These are phyloP conservation scores for Chaetodon auriga DNA, from an alignment of 2,113 vertebrate species.

Conservation along the genomic window DNA sequence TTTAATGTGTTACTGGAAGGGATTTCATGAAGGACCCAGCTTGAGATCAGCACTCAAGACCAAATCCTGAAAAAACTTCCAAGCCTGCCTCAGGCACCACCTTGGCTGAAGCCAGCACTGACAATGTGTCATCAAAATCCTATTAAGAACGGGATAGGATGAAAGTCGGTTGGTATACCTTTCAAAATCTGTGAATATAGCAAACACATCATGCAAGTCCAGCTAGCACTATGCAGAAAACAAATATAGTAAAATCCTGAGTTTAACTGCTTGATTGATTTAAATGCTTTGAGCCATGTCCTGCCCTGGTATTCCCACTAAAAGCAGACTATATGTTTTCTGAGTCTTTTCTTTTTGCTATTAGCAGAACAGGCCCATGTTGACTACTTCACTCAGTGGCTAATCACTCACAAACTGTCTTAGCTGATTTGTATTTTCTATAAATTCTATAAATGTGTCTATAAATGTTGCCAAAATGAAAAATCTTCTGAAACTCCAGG, in stretches of 20 bases:
- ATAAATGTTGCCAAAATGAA: background rate
- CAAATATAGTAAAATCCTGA: background rate
- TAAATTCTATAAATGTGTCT: too few relatives aligned
- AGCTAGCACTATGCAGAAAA: background rate
- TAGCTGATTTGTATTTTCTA: background rate
- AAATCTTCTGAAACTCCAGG: background rate
- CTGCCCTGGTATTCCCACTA: too few relatives aligned
- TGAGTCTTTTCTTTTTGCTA: too few relatives aligned
- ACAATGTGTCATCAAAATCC: constrained; percentile 7
- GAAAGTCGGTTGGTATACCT: background rate
- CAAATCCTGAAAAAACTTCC: background rate
- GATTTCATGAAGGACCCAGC: constrained; percentile 31
- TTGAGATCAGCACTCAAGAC: constrained; percentile 16
- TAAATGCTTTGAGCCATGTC: background rate
- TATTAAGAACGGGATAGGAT: constrained; percentile 9
- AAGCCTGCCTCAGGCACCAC: constrained; percentile 14
- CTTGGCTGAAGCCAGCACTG: background rate
- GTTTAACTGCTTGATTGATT: background rate
- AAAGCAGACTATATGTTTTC: too few relatives aligned
- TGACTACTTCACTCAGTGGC: too few relatives aligned
- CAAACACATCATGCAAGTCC: background rate
- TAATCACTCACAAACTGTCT: too few relatives aligned
- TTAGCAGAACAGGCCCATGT: too few relatives aligned
- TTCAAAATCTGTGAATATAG: constrained; percentile 9
- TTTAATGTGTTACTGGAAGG: constrained; percentile 7